Conservation (phyloP, 35 echinoderm and acorn worm genomes). For the Heliocidaris erythrogramma region DNA sequence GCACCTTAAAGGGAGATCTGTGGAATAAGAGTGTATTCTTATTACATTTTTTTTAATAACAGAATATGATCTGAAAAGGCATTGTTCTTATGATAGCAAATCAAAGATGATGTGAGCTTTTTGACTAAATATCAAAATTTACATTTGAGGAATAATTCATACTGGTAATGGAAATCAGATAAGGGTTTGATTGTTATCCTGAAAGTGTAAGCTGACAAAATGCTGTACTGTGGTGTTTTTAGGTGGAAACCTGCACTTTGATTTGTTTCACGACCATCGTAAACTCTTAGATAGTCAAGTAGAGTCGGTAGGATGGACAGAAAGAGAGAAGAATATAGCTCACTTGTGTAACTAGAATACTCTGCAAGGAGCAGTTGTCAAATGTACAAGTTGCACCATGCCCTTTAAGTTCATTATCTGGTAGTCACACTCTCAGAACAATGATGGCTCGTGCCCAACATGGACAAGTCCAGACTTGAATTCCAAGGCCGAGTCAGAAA, state of each 20-base stretch:
- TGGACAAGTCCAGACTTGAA: conserved; percentile 47
- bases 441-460: conserved; percentile 45
- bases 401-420: conserved; percentile 37
- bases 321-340: not conserved
- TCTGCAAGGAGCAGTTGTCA: not conserved
- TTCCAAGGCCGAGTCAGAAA: not conserved
- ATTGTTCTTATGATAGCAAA: not conserved
- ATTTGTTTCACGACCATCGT: too few species aligned
- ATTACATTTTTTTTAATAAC: not conserved
- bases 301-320: not conserved
- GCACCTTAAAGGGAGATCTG: not conserved
- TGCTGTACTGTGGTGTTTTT: too few species aligned
- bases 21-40: not conserved
- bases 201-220: too few species aligned
- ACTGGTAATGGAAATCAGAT: too few species aligned
- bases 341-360: not conserved
- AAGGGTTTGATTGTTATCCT: too few species aligned
- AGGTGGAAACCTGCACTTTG: too few species aligned
- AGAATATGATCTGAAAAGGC: not conserved
- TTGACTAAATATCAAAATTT: not conserved
- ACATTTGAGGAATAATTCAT: too few species aligned
- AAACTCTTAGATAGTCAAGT: not conserved
- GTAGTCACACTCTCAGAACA: conserved; percentile 22
- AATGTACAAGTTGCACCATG: not conserved
- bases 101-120: not conserved